These are phyloP conservation scores for Phaetusa simplex DNA, from an alignment of 2,113 vertebrate genomes.

Conservation along the genomic window DNA sequence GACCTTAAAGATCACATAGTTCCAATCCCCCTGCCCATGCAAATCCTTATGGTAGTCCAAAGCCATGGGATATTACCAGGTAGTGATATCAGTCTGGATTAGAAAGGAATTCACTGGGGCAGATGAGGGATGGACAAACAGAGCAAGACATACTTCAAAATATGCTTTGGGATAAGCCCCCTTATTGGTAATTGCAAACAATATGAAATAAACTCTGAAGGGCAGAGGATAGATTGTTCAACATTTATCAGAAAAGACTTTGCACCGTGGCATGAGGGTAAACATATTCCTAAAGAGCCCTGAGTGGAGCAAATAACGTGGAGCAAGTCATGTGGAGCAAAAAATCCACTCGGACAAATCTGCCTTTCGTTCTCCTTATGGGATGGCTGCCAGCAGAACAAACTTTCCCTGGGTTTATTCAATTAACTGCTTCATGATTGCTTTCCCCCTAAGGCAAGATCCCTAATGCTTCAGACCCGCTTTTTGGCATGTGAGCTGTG, in stretches of 20 bases:
- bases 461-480: background rate
- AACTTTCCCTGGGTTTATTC: constrained; percentile 2
- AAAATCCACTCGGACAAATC: background rate
- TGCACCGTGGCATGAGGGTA: background rate
- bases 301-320: background rate
- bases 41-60: background rate
- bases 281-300: background rate
- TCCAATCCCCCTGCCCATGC: background rate
- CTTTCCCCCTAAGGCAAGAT: background rate
- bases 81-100: background rate
- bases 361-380: background rate
- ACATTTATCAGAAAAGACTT: background rate
- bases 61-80: background rate
- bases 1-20: too few relatives aligned
- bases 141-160: background rate
- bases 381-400: constrained; percentile 1
- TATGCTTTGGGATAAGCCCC: background rate
- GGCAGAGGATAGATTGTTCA: background rate
- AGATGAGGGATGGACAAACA: background rate
- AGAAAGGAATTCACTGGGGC: background rate
- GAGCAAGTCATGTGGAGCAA: background rate
- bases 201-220: background rate
- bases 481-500: background rate
- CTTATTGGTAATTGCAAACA: background rate
- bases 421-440: constrained; percentile 40